Conservation (phyloP, 2,113 vertebrate genomes). For the Saimiri boliviensis region DNA sequence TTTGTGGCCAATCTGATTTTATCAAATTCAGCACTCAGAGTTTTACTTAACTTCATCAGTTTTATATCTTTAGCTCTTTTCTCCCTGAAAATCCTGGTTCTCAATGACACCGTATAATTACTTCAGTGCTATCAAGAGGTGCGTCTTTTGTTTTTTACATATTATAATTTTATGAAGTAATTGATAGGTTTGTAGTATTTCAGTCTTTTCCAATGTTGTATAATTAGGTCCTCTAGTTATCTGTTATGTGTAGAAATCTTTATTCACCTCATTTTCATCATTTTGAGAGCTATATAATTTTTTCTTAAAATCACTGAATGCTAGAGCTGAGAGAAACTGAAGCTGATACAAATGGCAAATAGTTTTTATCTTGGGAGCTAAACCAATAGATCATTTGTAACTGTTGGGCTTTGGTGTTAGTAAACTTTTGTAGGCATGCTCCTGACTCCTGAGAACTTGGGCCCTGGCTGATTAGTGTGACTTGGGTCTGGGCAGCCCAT, state of each 20-base stretch:
- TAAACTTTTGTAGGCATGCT: neutral
- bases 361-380: slow-evolving; percentile 16
- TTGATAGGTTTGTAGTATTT: neutral
- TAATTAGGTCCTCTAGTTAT: slow-evolving; percentile 2
- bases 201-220: neutral
- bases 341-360: neutral
- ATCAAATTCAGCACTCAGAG: slow-evolving; percentile 16
- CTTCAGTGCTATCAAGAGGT: neutral
- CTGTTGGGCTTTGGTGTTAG: neutral
- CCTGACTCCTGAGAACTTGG: neutral
- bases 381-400: neutral
- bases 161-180: slow-evolving; percentile 7
- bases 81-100: slow-evolving; percentile 37
- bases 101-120: neutral
- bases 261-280: neutral
- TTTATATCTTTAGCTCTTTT: slow-evolving; percentile 35
- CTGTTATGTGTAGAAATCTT: slow-evolving; percentile 23
- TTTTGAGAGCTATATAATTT: slow-evolving; percentile 3
- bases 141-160: neutral
- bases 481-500: neutral
- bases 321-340: slow-evolving; percentile 12
- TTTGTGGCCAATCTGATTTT: neutral
- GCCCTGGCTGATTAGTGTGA: no score
- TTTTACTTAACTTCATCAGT: neutral
- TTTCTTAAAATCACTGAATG: slow-evolving; percentile 21